A percentile compares a stretch with the other conserved stretches of the same genome.
Evolutionary conservation across 2,113 vertebrate species (phyloP).

Genomic region (Passer domesticus): DNA sequence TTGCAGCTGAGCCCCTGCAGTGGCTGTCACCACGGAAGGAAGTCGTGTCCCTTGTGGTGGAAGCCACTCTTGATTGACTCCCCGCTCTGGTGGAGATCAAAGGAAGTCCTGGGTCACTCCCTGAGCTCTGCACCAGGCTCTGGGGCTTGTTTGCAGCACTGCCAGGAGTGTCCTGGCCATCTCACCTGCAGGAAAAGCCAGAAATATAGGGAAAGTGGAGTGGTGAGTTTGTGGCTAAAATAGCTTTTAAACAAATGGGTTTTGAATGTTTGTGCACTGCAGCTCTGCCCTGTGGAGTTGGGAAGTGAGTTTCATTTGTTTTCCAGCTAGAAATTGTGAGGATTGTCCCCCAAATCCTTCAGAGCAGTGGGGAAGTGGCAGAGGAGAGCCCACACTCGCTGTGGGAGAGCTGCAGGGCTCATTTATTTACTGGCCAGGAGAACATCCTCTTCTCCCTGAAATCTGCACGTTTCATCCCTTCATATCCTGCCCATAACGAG

Average conservation of each 20-base stretch:
- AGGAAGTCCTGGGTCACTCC: background rate
- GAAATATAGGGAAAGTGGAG: background rate
- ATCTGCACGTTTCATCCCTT: background rate
- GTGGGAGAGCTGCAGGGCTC: background rate
- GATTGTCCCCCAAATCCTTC: background rate
- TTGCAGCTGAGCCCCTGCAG: background rate
- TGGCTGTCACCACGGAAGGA: background rate
- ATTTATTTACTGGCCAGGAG: background rate
- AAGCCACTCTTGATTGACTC: slow-evolving; percentile 5
- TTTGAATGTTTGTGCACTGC: background rate
- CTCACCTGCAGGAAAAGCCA: background rate
- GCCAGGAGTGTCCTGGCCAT: background rate
- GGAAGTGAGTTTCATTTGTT: background rate
- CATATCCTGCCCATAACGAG: background rate
- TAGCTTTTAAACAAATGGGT: background rate
- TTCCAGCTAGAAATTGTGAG: background rate
- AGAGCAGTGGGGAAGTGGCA: background rate
- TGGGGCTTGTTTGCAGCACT: background rate
- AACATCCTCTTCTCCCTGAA: background rate
- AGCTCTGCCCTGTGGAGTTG: background rate
- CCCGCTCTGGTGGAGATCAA: background rate
- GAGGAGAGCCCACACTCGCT: background rate
- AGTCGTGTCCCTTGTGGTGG: slow-evolving; percentile 22
- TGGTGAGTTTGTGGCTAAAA: background rate
- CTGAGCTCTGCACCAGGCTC: background rate